Conservation (phyloP, 2,113 vertebrate species). For the Anthoscopus minutus region DNA sequence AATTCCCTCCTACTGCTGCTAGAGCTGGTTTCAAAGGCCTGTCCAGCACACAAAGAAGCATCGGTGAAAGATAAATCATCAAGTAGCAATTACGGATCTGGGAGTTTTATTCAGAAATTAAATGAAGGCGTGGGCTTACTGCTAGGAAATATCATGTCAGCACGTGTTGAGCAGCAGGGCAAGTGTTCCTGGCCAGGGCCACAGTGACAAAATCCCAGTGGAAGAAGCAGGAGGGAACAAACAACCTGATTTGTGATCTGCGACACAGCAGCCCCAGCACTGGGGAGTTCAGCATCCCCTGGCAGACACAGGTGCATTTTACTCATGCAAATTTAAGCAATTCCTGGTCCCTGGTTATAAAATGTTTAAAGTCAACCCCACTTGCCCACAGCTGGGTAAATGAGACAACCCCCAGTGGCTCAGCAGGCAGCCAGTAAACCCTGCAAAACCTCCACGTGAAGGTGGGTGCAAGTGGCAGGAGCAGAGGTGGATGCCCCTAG, state of each 20-base stretch:
- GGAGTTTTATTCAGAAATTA: constrained; percentile 53
- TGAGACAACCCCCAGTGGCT: not conserved
- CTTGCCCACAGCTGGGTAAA: not conserved
- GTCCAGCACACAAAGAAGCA: not conserved
- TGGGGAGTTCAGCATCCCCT: not conserved
- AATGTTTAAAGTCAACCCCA: not conserved
- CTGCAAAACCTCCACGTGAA: not conserved
- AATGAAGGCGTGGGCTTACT: not conserved
- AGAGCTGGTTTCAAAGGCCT: not conserved
- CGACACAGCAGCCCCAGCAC: not conserved
- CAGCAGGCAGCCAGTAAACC: not conserved
- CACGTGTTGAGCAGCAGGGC: not conserved
- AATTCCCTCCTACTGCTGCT: not conserved
- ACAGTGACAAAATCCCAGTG: not conserved
- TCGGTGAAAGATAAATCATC: constrained; percentile 50
- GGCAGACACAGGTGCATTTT: not conserved
- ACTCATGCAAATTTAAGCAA: not conserved
- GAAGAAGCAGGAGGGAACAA: not conserved
- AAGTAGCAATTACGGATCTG: not conserved
- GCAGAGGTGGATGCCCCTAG: not conserved
- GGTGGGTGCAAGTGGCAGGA: not conserved
- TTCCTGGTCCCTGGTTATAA: not conserved
- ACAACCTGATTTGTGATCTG: not conserved
- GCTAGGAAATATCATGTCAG: constrained; percentile 20
- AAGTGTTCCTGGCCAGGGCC: not conserved